These are phyloP conservation scores for Oophaga sylvatica DNA, from an alignment of 2,797 vertebrate genomes.

Conservation along the genomic window DNA sequence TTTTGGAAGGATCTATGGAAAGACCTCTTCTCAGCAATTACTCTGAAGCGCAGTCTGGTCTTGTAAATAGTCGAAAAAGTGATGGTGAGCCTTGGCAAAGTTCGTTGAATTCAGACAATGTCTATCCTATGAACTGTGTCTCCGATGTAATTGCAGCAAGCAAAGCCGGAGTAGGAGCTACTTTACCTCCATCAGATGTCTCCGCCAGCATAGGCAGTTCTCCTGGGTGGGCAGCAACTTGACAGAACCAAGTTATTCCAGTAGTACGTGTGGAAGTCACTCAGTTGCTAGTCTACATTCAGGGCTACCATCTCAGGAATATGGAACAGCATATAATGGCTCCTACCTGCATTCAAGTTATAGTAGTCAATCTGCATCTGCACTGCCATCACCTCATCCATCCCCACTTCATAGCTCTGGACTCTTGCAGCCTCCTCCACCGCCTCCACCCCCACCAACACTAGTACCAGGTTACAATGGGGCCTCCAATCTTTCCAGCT, in stretches of 20 bases:
- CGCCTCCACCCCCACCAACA: conserved; percentile 84
- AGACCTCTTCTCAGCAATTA: conserved; percentile 92
- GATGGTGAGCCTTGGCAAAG: conserved; percentile 95
- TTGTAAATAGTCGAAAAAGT: conserved; percentile 93
- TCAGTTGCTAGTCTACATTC: conserved; percentile 90
- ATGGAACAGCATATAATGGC: conserved; percentile 91
- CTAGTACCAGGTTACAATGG: conserved; percentile 95
- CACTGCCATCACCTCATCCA: conserved; percentile 93
- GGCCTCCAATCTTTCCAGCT: conserved; percentile 92
- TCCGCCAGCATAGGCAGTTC: conserved; percentile 93
- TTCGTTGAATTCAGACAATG: conserved; percentile 83
- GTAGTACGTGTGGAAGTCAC: conserved; percentile 95
- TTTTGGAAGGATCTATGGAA: conserved; percentile 93
- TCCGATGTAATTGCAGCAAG: conserved; percentile 92
- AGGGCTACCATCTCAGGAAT: conserved; percentile 98
- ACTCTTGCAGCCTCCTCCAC: conserved; percentile 88
- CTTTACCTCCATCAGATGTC: conserved; percentile 90
- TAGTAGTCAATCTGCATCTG: conserved; percentile 89
- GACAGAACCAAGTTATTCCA: conserved; percentile 93
- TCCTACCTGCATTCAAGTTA: conserved; percentile 97
- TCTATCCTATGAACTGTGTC: conserved; percentile 97
- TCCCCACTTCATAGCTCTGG: conserved; percentile 95
- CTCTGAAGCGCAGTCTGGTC: conserved; percentile 85
- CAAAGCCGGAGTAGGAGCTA: conserved; percentile 92
- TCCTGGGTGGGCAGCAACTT: conserved; percentile 93